A percentile compares a stretch with the other conserved stretches of the same genome.
These are phyloP conservation scores for Nesidiocoris tenuis DNA, from an alignment of 2,888 invertebrate genomes.

Conservation along the genomic window DNA sequence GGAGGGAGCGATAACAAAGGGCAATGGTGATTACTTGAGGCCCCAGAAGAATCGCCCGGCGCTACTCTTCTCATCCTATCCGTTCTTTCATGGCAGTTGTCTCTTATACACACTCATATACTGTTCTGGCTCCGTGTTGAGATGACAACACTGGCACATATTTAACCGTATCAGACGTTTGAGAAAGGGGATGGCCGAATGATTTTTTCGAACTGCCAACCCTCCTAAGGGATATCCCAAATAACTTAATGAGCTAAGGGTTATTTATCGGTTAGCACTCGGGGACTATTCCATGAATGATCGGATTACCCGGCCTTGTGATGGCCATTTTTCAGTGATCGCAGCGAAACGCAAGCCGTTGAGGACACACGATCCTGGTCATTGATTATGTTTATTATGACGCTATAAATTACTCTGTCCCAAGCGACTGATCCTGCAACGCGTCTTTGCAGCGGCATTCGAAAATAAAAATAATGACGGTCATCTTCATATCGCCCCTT, in stretches of 20 bases:
- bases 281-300: conserved; percentile 16
- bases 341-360: background rate
- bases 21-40: conserved; percentile 36
- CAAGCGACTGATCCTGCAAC: no score
- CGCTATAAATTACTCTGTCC: background rate
- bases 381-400: background rate
- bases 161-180: conserved; percentile 25
- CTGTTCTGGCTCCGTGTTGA: conserved; percentile 11
- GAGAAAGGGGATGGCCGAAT: background rate
- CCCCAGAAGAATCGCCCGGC: conserved; percentile 27
- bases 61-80: conserved; percentile 8
- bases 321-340: background rate
- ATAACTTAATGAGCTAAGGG: conserved; percentile 38
- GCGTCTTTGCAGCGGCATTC: no score
- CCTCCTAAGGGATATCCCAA: conserved; percentile 15
- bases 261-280: conserved; percentile 28
- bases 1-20: conserved; percentile 39
- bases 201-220: conserved; percentile 12
- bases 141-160: conserved; percentile 25
- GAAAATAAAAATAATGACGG: no score
- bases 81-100: background rate
- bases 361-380: background rate
- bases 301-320: conserved; percentile 29
- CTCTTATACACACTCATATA: background rate
- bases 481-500: no score